phyloP scores from a whole-genome alignment of 2,888 invertebrate genomes.

The Eulithis prunata region DNA sequence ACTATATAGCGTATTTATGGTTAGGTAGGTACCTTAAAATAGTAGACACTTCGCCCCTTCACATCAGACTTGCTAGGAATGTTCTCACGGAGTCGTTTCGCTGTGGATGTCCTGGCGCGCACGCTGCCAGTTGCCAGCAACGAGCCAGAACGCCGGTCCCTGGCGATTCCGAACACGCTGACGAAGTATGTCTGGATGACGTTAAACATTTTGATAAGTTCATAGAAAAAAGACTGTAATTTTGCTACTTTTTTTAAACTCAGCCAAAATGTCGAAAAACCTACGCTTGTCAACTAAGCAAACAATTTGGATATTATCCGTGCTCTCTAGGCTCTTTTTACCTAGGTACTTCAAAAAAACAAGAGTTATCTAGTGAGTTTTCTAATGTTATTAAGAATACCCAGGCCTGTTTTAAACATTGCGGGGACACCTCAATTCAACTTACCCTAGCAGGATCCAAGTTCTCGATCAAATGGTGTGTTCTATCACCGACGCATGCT shows the following conservation, averaged over 20 bases:
- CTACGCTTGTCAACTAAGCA: no score
- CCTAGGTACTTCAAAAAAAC: no score
- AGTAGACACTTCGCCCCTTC: constrained; percentile 65
- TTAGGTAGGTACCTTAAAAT: constrained; percentile 66
- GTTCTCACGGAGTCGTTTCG: constrained; percentile 71
- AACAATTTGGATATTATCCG: no score
- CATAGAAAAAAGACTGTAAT: no score
- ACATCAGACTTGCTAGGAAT: constrained; percentile 63
- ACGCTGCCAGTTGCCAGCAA: constrained; percentile 68
- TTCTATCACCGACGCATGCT: constrained; percentile 73
- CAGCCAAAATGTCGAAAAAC: no score
- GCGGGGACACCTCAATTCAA: constrained; percentile 4
- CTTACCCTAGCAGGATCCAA: constrained; percentile 70
- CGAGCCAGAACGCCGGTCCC: constrained; percentile 68
- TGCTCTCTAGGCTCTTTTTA: no score
- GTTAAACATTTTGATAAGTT: background rate
- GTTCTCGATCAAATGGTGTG: constrained; percentile 77
- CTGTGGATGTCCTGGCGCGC: constrained; percentile 66
- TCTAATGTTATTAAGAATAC: no score
- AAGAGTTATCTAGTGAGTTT: no score
- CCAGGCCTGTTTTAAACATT: no score
- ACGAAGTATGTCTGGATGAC: constrained; percentile 69
- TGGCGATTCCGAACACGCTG: constrained; percentile 69
- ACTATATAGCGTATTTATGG: no score
- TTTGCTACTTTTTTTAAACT: no score